Percentiles rank a stretch among this genome's conserved stretches.
Conservation (phyloP, 2,797 vertebrate genomes). For the Parauchenoglanis ngamensis region DNA sequence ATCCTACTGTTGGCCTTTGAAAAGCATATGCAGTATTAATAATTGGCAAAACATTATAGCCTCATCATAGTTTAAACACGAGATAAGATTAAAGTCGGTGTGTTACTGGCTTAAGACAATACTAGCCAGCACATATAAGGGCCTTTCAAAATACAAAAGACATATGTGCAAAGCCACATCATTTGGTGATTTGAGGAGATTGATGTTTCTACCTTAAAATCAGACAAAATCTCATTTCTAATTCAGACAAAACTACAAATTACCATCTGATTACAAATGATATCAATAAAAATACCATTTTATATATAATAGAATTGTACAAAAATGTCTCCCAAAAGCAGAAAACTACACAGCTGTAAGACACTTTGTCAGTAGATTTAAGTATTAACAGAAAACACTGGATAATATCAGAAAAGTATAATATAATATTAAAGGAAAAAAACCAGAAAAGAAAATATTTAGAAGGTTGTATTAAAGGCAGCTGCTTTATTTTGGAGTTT, state of each 20-base stretch:
- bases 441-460: conserved; percentile 9
- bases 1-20: too few relatives aligned
- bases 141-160: conserved; percentile 2
- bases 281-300: conserved; percentile 73
- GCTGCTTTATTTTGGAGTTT: conserved; percentile 31
- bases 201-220: neutral
- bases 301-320: conserved; percentile 65
- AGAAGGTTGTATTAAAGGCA: conserved; percentile 28
- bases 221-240: neutral
- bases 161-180: conserved; percentile 9
- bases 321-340: conserved; percentile 61
- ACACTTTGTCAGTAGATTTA: conserved; percentile 60
- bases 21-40: neutral
- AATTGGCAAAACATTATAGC: neutral
- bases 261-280: conserved; percentile 38
- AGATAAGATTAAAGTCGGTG: neutral
- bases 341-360: conserved; percentile 63
- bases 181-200: conserved; percentile 21
- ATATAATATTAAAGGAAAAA: neutral
- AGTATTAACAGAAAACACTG: neutral
- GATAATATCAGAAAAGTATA: conserved; percentile 33
- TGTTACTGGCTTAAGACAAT: neutral
- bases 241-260: conserved; percentile 1
- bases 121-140: neutral
- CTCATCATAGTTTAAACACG: neutral